A percentile compares a stretch with the other conserved stretches of the same genome.
These are phyloP conservation scores for Zaprionus nigranus DNA, from an alignment of 1,140 invertebrate species.

Conservation along the genomic window DNA sequence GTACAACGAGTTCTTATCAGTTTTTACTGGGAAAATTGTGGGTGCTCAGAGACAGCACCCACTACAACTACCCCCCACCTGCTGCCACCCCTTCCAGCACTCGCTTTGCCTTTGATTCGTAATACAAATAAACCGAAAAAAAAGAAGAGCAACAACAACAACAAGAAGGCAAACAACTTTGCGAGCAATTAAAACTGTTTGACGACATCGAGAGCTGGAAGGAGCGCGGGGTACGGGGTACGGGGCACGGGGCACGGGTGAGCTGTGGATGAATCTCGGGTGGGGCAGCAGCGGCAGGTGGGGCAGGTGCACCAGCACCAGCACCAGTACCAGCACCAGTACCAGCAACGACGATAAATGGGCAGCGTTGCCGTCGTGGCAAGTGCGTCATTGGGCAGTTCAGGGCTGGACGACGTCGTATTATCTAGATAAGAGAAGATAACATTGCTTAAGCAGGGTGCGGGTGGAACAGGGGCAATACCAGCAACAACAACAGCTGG, in stretches of 20 bases:
- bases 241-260: not conserved
- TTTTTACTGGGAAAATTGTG: slow-evolving; percentile 26
- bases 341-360: slow-evolving; percentile 38
- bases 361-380: slow-evolving; percentile 40
- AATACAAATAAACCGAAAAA: slow-evolving; percentile 66
- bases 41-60: slow-evolving; percentile 3
- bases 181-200: slow-evolving; percentile 79
- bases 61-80: not conserved
- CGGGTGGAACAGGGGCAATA: not conserved
- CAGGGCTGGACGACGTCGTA: slow-evolving; percentile 44
- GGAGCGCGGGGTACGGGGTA: not conserved
- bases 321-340: not conserved
- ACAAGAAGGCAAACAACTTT: slow-evolving; percentile 76
- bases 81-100: not conserved
- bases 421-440: slow-evolving; percentile 75
- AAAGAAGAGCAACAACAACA: slow-evolving; percentile 43
- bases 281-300: slow-evolving; percentile 4
- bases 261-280: not conserved
- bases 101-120: slow-evolving; percentile 67
- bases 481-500: not conserved
- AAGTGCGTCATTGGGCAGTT: slow-evolving; percentile 76
- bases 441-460: slow-evolving; percentile 46
- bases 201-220: slow-evolving; percentile 37
- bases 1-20: slow-evolving; percentile 36
- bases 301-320: slow-evolving; percentile 8